Evolutionary conservation across 2,113 vertebrate species (phyloP), one percentile per base, ranked within the genome.

Genomic region (Eclectus roratus): DNA sequence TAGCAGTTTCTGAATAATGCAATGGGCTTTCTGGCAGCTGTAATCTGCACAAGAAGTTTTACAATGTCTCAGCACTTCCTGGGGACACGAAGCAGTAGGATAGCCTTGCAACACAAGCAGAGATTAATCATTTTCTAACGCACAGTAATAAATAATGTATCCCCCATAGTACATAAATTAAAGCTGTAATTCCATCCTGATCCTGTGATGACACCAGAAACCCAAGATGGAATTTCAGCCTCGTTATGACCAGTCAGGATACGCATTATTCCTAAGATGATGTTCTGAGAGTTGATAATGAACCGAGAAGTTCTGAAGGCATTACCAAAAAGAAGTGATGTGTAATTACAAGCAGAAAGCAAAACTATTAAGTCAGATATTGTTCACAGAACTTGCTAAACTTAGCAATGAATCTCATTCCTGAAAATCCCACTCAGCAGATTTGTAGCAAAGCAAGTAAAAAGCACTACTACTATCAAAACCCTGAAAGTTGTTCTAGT

Each of bases 141-240:
- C 85, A 94, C 76, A 64, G 96, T 88, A 96, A 96, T 97, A 96
- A 98, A 98, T 96, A 97, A 98, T 97, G 85, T 66, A 96, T 94
- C 77, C 92, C 84, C 53, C 94, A 96, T 94, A 96, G 96, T 96
- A 92, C 91, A 91, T 91, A 81, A 97, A 97, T 97, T 97, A 96
- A 95, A 96, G 88, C 91, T 98, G 96, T 96, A 97, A 98, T 97
- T 97, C 93, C 96, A 97, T 96, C 95, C 87, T 28, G 6, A 85
- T 96, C 95, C 94, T 97, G 85, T 85, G 87, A 97, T 97, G 97
- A 97, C 96, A 98, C 80, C 72, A 88, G 85, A 96, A 92, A 78
- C 95, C 85, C 70, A 88, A 96, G 97, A 97, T 98, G 97, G 95
- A 97, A 98, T 98, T 98, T 97, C 97, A 97, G 82, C 66, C 97